Percentiles rank a stretch among this genome's conserved stretches.
These are phyloP conservation scores for Tringa solitaria DNA, from an alignment of 2,113 vertebrate genomes.

Conservation along the genomic window DNA sequence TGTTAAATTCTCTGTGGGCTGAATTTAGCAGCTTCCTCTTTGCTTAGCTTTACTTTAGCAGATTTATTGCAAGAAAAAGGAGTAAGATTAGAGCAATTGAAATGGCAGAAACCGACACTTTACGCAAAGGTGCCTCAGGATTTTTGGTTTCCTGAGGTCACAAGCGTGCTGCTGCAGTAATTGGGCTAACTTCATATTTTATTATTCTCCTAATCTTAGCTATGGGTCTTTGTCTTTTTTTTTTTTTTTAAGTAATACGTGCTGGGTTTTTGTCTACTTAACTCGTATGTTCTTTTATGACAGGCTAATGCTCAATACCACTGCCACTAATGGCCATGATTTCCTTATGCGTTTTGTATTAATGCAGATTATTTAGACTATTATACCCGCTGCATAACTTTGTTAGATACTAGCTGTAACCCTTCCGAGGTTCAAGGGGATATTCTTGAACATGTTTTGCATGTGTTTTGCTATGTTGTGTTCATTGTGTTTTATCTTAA, in stretches of 20 bases:
- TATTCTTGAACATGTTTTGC: neutral
- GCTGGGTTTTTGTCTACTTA: neutral
- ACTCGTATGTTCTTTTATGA: neutral
- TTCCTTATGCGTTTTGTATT: neutral
- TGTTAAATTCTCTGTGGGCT: neutral
- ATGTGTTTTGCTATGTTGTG: neutral
- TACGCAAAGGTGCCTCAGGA: neutral
- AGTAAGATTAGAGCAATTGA: neutral
- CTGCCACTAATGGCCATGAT: neutral
- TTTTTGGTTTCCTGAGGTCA: neutral
- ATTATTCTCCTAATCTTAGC: neutral
- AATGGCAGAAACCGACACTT: neutral
- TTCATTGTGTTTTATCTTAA: neutral
- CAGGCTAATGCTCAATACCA: neutral
- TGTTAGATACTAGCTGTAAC: neutral
- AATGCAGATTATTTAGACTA: neutral
- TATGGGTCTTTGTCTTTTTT: neutral
- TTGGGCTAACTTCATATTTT: neutral
- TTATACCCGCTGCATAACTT: neutral
- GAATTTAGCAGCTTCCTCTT: neutral
- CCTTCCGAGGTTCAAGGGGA: accelerated
- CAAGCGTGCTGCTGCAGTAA: neutral
- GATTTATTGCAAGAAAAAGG: neutral
- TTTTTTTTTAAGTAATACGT: accelerated
- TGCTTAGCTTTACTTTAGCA: neutral